A percentile compares a stretch with the other conserved stretches of the same genome.
Evolutionary conservation across 2,797 vertebrate species (phyloP).

Genomic region (Pelodytes ibericus): DNA sequence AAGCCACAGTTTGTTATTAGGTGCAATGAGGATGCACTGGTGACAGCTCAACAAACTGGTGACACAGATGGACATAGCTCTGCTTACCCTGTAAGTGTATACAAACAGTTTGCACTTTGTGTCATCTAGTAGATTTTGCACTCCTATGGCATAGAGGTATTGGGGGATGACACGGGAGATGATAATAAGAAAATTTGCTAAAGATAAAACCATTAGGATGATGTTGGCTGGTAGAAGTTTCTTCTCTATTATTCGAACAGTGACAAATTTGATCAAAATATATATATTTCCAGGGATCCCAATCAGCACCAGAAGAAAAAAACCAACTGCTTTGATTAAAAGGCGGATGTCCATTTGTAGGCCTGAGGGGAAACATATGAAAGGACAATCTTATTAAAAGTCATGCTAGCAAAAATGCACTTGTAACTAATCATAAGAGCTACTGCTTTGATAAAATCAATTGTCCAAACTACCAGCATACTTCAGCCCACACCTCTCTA

Average conservation of each 20-base stretch:
- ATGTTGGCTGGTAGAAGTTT: conserved; percentile 31
- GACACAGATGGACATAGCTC: conserved; percentile 48
- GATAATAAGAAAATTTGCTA: conserved; percentile 39
- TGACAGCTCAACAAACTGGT: too few relatives aligned
- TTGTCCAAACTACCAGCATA: not conserved
- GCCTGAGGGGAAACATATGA: not conserved
- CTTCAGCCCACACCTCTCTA: too few relatives aligned
- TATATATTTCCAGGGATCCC: conserved; percentile 48
- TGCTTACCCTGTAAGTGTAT: conserved; percentile 32
- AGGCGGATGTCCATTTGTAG: conserved; percentile 27
- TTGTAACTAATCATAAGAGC: not conserved
- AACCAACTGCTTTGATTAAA: conserved; percentile 41
- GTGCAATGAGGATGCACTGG: conserved; percentile 45
- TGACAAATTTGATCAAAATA: conserved; percentile 37
- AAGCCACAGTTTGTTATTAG: conserved; percentile 19
- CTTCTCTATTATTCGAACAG: conserved; percentile 26
- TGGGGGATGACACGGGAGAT: conserved; percentile 41
- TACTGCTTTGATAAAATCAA: not conserved
- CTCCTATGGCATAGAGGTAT: conserved; percentile 29
- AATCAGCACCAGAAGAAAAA: conserved; percentile 33
- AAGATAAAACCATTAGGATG: conserved; percentile 28
- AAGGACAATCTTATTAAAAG: not conserved
- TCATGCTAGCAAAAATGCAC: not conserved
- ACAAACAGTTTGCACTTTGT: conserved; percentile 41
- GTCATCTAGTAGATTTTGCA: conserved; percentile 41